A percentile compares a stretch with the other conserved stretches of the same genome.
Conservation (phyloP, 2,888 invertebrate species). For the Pterobdella sp. region DNA sequence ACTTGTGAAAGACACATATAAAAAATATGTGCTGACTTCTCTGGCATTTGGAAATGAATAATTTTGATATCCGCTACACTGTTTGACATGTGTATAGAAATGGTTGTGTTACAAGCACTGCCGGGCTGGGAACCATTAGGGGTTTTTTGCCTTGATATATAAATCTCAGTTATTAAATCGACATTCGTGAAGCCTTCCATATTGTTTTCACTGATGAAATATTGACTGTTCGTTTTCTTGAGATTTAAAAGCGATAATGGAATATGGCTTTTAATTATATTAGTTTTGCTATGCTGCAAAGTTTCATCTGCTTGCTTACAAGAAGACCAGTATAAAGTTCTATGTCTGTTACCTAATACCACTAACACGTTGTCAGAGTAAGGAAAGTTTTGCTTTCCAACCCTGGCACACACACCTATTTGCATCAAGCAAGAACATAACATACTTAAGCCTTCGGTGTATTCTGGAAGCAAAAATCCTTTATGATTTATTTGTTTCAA, state of each 20-base stretch:
- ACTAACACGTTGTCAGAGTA: neutral
- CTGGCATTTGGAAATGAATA: slow-evolving; percentile 19
- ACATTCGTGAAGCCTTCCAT: slow-evolving; percentile 23
- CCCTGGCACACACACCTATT: neutral
- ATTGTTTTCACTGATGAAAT: slow-evolving; percentile 14
- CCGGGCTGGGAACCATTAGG: neutral
- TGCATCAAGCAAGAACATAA: slow-evolving; percentile 10
- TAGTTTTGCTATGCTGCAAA: neutral
- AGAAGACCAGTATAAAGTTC: slow-evolving; percentile 19
- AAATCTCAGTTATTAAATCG: slow-evolving; percentile 22
- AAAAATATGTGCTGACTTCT: neutral
- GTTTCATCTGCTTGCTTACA: slow-evolving; percentile 7
- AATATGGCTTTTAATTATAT: neutral
- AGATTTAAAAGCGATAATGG: slow-evolving; percentile 3
- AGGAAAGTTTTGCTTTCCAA: neutral
- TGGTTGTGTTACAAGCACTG: neutral
- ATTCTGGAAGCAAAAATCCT: slow-evolving; percentile 7
- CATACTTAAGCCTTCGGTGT: neutral
- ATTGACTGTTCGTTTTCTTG: neutral
- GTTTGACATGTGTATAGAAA: neutral
- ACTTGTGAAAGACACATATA: slow-evolving; percentile 10
- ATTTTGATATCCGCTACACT: slow-evolving; percentile 12
- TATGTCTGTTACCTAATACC: neutral
- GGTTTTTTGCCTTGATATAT: too few relatives aligned
- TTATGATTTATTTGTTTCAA: neutral